A percentile compares a stretch with the other conserved stretches of the same genome.
Evolutionary conservation across 2,113 vertebrate species (phyloP).

Genomic region (Sprattus sprattus): DNA sequence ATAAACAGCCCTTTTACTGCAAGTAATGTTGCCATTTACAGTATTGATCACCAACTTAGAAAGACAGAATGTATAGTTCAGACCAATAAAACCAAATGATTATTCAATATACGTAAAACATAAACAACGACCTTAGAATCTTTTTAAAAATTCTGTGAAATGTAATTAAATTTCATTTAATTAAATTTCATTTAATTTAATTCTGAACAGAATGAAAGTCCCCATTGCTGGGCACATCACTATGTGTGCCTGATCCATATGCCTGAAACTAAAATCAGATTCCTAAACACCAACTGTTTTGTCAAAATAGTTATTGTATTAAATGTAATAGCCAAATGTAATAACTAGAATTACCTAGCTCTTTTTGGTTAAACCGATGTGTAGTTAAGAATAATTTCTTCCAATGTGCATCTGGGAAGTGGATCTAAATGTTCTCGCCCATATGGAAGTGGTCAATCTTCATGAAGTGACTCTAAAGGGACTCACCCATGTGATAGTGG

Average conservation of each 20-base stretch:
- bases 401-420: too few relatives aligned
- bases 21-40: not conserved
- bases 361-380: too few relatives aligned
- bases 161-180: too few relatives aligned
- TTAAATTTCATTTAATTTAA: too few relatives aligned
- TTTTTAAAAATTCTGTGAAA: too few relatives aligned
- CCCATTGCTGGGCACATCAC: not conserved
- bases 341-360: not conserved
- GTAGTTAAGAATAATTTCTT: too few relatives aligned
- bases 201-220: too few relatives aligned
- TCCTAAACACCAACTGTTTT: not conserved
- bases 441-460: conserved; percentile 83
- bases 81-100: too few relatives aligned
- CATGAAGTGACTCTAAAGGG: conserved; percentile 64
- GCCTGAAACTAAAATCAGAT: not conserved
- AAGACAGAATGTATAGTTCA: too few relatives aligned
- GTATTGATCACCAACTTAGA: too few relatives aligned
- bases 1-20: not conserved
- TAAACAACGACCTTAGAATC: too few relatives aligned
- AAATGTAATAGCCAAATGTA: not conserved
- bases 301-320: not conserved
- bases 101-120: not conserved
- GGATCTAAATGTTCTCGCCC: too few relatives aligned
- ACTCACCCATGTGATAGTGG: conserved; percentile 85
- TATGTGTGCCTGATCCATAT: not conserved